Evolutionary conservation across 1,140 invertebrate species (phyloP).

Genomic region (Megathymus violae): DNA sequence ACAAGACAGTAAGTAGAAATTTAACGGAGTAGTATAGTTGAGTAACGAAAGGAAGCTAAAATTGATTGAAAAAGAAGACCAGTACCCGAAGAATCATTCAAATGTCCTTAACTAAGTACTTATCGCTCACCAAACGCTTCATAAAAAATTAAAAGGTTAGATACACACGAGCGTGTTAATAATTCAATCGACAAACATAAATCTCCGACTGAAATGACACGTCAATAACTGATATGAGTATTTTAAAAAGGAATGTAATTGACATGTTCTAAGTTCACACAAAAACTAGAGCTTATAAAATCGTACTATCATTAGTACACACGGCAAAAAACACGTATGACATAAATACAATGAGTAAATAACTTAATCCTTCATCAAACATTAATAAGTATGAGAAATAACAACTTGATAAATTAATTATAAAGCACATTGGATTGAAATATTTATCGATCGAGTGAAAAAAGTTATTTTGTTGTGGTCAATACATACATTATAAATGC

Average conservation of each 20-base stretch:
- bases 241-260: neutral
- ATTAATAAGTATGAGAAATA: conserved; percentile 22
- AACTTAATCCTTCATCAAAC: conserved; percentile 22
- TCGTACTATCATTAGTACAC: neutral
- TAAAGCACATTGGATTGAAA: conserved; percentile 21
- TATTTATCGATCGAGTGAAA: conserved; percentile 16
- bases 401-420: conserved; percentile 4
- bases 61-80: no score
- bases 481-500: conserved; percentile 28
- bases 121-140: no score
- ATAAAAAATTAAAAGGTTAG: no score
- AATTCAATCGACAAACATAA: no score
- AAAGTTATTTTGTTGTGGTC: conserved; percentile 13
- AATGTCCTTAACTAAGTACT: no score
- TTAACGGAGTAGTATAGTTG: no score
- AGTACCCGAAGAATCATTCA: no score
- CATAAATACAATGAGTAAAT: conserved; percentile 16
- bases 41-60: no score
- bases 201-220: no score
- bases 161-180: no score
- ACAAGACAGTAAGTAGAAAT: no score
- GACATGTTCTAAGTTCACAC: neutral
- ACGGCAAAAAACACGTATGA: neutral
- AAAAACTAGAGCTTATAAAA: conserved; percentile 1
- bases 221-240: neutral